Base-by-base conservation (phyloP, 2,797 vertebrate species). In the Dipus sagitta region DNA sequence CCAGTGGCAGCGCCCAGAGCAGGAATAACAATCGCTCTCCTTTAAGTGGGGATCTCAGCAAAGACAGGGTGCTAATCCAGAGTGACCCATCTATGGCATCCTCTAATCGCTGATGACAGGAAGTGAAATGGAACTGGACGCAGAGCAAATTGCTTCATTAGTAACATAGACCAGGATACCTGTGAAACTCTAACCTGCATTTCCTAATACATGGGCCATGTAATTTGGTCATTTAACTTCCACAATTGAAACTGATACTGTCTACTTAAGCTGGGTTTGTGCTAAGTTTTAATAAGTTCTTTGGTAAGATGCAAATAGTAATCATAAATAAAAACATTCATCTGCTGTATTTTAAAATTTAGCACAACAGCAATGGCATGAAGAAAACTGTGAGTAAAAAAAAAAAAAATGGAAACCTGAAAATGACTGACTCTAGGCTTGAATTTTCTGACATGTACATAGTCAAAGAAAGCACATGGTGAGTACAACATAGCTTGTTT, bases 61-160 rank as follows among this genome's bases (percentile, higher is more conserved):
- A 97, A 98, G 97, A 97, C 94, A 97, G 96, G 80, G 92, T 95
- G 80, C 97, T 98, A 97, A 98, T 97, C 96, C 96, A 96, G 67
- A 97, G 90, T 97, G 97, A 97, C 98, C 97, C 97, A 93, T 96
- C 91, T 86, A 84, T 0, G 23, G 95, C 97, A 95, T 95, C 82
- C 92, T 96, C 97, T 98, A 97, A 98, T 98, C 94, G 78, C 97
- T 98, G 97, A 97, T 98, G 97, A 97, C 97, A 98, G 97, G 78
- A 97, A 98, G 97, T 95, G 89, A 98, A 98, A 98, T 98, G 96
- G 96, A 95, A 98, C 94, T 97, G 97, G 98, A 98, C 96, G 76
- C 85, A 97, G 96, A 98, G 98, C 98, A 98, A 98, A 98, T 98
- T 98, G 95, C 96, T 98, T 98, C 97, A 98, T 98, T 98, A 98